Evolutionary conservation across 2,888 invertebrate species (phyloP).

Genomic region (Lottia gigantea): DNA sequence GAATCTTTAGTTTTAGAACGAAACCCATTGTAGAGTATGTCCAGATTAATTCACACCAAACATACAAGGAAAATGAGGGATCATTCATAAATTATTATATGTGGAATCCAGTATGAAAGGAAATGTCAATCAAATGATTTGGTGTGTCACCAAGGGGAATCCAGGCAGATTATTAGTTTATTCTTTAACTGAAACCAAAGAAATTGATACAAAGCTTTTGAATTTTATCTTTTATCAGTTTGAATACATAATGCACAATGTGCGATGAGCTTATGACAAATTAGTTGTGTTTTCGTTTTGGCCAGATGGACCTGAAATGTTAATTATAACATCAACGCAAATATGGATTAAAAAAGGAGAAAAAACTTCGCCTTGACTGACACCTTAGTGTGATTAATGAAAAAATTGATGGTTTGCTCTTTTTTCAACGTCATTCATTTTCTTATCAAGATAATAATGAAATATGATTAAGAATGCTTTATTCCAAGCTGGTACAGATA

Average conservation of each 20-base stretch:
- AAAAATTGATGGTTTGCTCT: conserved; percentile 1
- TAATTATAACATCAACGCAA: conserved; percentile 10
- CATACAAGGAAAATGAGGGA: too few relatives aligned
- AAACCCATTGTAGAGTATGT: too few relatives aligned
- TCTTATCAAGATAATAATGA: neutral
- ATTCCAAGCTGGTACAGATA: too few relatives aligned
- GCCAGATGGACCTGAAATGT: conserved; percentile 5
- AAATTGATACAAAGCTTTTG: conserved; percentile 7
- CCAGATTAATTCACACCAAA: too few relatives aligned
- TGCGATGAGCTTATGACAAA: conserved; percentile 10
- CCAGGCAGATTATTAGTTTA: conserved; percentile 1
- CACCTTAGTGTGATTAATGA: conserved; percentile 7
- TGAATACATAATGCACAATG: conserved; percentile 9
- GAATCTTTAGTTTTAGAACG: too few relatives aligned
- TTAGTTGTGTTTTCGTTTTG: neutral
- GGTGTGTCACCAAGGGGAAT: neutral
- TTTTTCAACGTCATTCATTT: neutral
- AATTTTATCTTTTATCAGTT: neutral
- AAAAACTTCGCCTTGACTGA: neutral
- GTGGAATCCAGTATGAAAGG: neutral
- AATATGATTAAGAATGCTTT: too few relatives aligned
- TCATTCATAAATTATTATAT: too few relatives aligned
- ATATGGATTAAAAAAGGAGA: neutral
- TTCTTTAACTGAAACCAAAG: conserved; percentile 9
- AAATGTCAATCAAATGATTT: neutral